phyloP scores from a whole-genome alignment of 2,797 vertebrate species.

The Borostomias antarcticus region DNA sequence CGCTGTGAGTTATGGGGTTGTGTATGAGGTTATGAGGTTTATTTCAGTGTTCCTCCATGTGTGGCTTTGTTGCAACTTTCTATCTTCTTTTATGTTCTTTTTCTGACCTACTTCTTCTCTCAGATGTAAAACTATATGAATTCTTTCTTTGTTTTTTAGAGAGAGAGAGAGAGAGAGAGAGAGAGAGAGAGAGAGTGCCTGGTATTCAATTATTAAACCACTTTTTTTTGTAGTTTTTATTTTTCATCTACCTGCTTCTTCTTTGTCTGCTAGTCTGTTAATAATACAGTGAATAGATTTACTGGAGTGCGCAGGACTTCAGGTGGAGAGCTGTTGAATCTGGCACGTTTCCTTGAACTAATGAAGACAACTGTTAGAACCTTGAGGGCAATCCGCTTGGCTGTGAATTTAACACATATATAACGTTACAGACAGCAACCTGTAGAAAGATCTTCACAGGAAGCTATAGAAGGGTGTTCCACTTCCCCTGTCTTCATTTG shows the following conservation, averaged over 20 bases:
- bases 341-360: no score
- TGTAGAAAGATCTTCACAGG: no score
- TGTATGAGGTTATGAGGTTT: slow-evolving; percentile 40
- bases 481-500: background rate
- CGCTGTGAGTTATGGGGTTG: slow-evolving; percentile 19
- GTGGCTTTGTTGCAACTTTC: slow-evolving; percentile 54
- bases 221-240: slow-evolving; percentile 64
- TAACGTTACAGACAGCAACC: no score
- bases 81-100: slow-evolving; percentile 46
- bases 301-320: slow-evolving; percentile 27
- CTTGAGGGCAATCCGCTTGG: no score
- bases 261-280: slow-evolving; percentile 67
- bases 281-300: slow-evolving; percentile 78
- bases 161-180: no score
- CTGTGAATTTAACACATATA: no score
- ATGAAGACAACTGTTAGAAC: no score
- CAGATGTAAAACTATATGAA: slow-evolving; percentile 51
- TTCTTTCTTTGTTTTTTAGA: slow-evolving; percentile 51
- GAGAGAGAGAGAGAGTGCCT: slow-evolving; percentile 28
- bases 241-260: slow-evolving; percentile 69
- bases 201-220: slow-evolving; percentile 74
- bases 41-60: slow-evolving; percentile 45
- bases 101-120: slow-evolving; percentile 61
- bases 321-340: background rate
- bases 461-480: background rate